phyloP scores from a whole-genome alignment of 2,113 vertebrate genomes.

The Gymnarchus niloticus region DNA sequence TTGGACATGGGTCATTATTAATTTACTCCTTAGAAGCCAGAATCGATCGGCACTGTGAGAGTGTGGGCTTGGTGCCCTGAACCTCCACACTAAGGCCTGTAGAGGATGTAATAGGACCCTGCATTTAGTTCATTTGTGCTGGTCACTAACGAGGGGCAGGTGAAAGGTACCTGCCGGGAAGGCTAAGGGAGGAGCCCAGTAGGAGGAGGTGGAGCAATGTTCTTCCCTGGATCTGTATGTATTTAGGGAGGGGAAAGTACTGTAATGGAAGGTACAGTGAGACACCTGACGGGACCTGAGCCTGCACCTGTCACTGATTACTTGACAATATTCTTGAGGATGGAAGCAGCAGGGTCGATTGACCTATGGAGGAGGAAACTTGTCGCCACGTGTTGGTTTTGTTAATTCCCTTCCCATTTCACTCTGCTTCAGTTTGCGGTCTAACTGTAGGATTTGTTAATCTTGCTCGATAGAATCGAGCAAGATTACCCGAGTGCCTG shows the following conservation, averaged over 20 bases:
- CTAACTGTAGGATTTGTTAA: too few species aligned
- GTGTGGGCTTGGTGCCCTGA: not conserved
- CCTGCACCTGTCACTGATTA: not conserved
- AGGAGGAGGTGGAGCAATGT: not conserved
- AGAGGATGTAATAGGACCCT: not conserved
- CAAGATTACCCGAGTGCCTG: not conserved
- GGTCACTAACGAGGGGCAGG: not conserved
- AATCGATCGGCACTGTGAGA: not conserved
- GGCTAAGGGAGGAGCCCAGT: too few species aligned
- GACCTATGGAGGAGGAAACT: too few species aligned
- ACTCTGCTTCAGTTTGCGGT: too few species aligned
- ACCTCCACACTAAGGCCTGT: too few species aligned
- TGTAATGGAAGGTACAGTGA: not conserved
- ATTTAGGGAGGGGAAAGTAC: not conserved
- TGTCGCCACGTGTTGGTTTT: too few species aligned
- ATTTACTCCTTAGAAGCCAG: conserved; percentile 4
- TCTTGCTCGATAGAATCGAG: too few species aligned
- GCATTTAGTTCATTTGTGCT: not conserved
- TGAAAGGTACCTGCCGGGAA: not conserved
- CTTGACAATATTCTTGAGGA: not conserved
- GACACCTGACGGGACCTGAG: not conserved
- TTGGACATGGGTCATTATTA: not conserved
- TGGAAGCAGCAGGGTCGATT: too few species aligned
- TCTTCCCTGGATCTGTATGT: not conserved
- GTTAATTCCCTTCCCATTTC: too few species aligned